phyloP scores from a whole-genome alignment of 2,888 invertebrate species.

The Mayetiola destructor region DNA sequence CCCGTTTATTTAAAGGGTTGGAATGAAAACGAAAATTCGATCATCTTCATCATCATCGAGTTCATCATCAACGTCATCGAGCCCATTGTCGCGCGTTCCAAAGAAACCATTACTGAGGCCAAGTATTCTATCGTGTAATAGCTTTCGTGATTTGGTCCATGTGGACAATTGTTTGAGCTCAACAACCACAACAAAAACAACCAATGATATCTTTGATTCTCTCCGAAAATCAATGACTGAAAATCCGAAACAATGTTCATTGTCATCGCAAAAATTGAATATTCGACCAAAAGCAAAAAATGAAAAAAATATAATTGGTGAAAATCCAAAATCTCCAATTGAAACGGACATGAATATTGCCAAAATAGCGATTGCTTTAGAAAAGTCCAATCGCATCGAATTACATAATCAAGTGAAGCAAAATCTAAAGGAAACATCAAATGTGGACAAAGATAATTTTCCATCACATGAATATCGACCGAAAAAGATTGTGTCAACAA shows the following conservation, averaged over 20 bases:
- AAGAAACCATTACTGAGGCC: conserved; percentile 25
- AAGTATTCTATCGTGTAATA: conserved; percentile 23
- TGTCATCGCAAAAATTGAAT: not conserved
- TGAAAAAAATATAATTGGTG: not conserved
- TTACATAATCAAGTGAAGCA: not conserved
- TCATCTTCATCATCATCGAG: not conserved
- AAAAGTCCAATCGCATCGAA: conserved; percentile 1
- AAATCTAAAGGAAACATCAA: not conserved
- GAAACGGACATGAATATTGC: conserved; percentile 10
- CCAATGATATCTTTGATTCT: not conserved
- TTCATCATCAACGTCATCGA: not conserved
- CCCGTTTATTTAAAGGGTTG: too few relatives aligned
- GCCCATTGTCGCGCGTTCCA: not conserved
- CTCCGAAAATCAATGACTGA: not conserved
- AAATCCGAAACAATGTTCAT: not conserved
- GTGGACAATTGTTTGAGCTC: not conserved
- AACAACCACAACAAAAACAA: not conserved
- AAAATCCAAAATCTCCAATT: conserved; percentile 1
- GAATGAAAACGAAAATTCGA: not conserved
- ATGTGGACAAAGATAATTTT: not conserved
- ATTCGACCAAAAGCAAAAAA: not conserved
- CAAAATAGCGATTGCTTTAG: not conserved
- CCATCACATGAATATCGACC: not conserved
- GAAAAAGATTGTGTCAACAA: not conserved
- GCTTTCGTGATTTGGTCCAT: not conserved